A percentile compares a stretch with the other conserved stretches of the same genome.
Evolutionary conservation across 2,797 vertebrate genomes (phyloP).

Genomic region (Aotus griseimembra): DNA sequence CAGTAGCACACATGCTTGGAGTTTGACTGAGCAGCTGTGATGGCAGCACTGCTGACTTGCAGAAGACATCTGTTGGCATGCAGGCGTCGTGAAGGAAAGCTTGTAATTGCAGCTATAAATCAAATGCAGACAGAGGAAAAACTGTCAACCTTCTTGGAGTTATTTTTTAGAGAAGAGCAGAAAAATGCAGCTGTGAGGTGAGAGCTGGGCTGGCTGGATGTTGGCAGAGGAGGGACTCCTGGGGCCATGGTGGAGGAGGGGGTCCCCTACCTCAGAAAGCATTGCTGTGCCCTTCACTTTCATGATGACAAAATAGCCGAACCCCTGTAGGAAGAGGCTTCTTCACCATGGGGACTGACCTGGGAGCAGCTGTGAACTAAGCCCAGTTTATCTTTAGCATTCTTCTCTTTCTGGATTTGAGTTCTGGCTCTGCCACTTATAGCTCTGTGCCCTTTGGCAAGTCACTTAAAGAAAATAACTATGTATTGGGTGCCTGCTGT

Average conservation of each 20-base stretch:
- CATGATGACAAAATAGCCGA: not conserved
- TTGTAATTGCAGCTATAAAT: slow-evolving; percentile 67
- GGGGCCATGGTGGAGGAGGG: not conserved
- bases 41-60: not conserved
- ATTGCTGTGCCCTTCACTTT: not conserved
- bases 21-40: not conserved
- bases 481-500: not conserved
- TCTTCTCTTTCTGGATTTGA: not conserved
- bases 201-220: not conserved
- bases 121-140: slow-evolving; percentile 52
- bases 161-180: slow-evolving; percentile 37
- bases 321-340: not conserved
- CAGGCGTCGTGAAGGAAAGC: not conserved
- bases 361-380: not conserved
- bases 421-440: not conserved
- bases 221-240: not conserved
- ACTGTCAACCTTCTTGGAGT: not conserved
- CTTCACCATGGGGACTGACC: not conserved
- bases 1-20: not conserved
- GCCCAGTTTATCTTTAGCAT: not conserved
- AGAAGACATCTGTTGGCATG: slow-evolving; percentile 39
- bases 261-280: not conserved
- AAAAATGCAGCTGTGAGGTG: not conserved
- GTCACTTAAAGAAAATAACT: not conserved
- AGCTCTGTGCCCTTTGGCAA: not conserved